Evolutionary conservation across 1,140 invertebrate genomes (phyloP), one percentile per base, ranked within the genome.

Genomic region (Drosophila insularis): DNA sequence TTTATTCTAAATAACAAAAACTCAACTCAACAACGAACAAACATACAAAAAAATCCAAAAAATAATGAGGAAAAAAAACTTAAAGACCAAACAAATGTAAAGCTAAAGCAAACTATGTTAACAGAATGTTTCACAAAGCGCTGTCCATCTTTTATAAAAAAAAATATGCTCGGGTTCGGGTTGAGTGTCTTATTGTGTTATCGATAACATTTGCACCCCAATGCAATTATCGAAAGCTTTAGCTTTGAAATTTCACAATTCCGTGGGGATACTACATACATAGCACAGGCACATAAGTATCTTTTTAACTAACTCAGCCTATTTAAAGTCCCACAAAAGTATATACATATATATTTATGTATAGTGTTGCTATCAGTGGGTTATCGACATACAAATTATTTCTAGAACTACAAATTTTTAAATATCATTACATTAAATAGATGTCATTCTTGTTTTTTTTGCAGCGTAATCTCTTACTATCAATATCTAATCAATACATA

Each of bases 121-220:
- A 37, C 35, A 37, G 35, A 37, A 37, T 37, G 11, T 37, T 37
- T 37, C 35, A 4, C 35, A 37, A 37, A 58, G 82, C 19, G 69
- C 75, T 86, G 82, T 23, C 82, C 59, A 82, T 76, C 67, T 89
- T 86, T 79, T 86, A 87, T 87, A 86, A 76, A 71, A 67, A 37
- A 40, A 71, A 27, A 27, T n/a, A 86, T 66, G 35, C 27, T 13
- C 43, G 21, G 10, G 53, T 40, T 56, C n/a, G n/a, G n/a, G n/a
- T 56, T 32, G 39, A 32, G 35, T 39, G 55, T 63, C 2, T 37
- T 37, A n/a, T 63, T 31, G 17, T 35, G 58, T 31, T 67, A 68
- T 72, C 74, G 78, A 35, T 56, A 13, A 14, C n/a, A 32, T 5
- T 6, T 5, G 27, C 27, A 27, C 4, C 8, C n/a, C 3, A 11